Evolutionary conservation across 2,113 vertebrate genomes (phyloP).

Genomic region (Bos indicus): DNA sequence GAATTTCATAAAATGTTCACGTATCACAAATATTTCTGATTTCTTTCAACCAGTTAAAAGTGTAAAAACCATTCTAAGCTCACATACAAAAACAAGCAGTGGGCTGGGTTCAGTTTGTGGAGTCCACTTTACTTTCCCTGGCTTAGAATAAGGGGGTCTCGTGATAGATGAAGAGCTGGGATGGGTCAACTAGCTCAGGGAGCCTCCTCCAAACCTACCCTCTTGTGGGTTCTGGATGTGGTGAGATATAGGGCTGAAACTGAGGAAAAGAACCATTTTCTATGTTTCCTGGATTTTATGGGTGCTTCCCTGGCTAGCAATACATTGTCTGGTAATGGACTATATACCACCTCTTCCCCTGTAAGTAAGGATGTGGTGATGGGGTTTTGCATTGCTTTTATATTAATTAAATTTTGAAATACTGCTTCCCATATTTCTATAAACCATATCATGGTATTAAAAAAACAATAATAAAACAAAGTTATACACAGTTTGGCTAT

Average conservation of each 20-base stretch:
- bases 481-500: neutral
- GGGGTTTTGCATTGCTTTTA: neutral
- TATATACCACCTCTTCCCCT: neutral
- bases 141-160: neutral
- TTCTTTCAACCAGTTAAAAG: neutral
- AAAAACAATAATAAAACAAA: constrained; percentile 1
- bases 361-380: neutral
- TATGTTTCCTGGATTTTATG: neutral
- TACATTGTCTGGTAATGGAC: neutral
- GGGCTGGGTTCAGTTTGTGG: neutral
- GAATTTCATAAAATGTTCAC: neutral
- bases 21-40: neutral
- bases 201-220: neutral
- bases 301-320: neutral
- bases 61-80: neutral
- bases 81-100: neutral
- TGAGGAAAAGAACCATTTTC: neutral
- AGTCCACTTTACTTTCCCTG: neutral
- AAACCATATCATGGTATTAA: neutral
- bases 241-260: neutral
- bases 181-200: neutral
- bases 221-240: neutral
- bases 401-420: constrained; percentile 14
- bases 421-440: neutral
- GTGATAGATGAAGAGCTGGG: neutral